These are phyloP conservation scores for Anguilla megastoma DNA, from an alignment of 2,797 vertebrate genomes.

Conservation along the genomic window DNA sequence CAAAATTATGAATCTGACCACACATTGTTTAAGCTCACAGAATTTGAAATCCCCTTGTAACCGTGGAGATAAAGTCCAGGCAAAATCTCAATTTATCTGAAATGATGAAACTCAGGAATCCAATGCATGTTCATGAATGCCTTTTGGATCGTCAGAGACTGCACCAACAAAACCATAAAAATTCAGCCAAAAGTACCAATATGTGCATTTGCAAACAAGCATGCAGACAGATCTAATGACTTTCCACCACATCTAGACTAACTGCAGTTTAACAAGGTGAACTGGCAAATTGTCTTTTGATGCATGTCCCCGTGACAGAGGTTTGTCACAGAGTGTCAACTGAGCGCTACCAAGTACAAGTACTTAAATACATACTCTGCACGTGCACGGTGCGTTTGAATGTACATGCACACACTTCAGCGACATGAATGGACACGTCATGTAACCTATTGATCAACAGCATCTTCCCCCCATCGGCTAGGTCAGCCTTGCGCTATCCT, in stretches of 20 bases:
- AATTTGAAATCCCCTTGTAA: too few relatives aligned
- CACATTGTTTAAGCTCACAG: too few relatives aligned
- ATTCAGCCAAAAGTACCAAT: neutral
- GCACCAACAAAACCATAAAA: neutral
- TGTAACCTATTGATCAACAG: neutral
- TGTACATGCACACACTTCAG: neutral
- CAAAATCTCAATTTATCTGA: neutral
- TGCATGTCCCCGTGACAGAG: neutral
- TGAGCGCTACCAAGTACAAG: neutral
- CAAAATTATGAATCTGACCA: too few relatives aligned
- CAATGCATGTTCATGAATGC: neutral
- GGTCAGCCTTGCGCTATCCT: neutral
- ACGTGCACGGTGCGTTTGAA: neutral
- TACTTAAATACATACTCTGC: neutral
- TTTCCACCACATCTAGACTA: neutral
- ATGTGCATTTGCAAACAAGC: neutral
- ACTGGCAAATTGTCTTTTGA: neutral
- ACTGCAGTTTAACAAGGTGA: neutral
- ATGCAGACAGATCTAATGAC: neutral
- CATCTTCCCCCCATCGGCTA: neutral
- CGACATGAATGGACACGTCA: neutral
- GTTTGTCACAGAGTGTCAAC: neutral
- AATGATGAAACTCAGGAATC: neutral
- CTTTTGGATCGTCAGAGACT: neutral
- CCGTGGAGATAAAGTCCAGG: too few relatives aligned